Conservation (phyloP, 2,888 invertebrate genomes). For the Polydrusus pterygomalis region DNA sequence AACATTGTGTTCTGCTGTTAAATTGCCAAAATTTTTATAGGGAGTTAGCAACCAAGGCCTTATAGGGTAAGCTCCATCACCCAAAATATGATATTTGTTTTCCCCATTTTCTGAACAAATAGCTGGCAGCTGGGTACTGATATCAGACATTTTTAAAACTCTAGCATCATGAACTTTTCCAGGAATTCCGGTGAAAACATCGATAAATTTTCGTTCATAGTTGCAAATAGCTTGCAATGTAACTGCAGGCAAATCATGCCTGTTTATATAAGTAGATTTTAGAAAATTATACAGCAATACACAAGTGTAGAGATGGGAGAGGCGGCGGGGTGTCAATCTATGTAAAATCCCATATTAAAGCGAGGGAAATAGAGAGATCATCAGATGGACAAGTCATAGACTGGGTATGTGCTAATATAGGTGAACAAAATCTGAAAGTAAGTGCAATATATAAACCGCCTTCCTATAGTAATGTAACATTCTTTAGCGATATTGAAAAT, state of each 20-base stretch:
- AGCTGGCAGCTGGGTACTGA: constrained; percentile 22
- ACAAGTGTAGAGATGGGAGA: too few relatives aligned
- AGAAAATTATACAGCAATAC: too few relatives aligned
- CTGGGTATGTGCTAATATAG: too few relatives aligned
- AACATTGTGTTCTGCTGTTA: constrained; percentile 58
- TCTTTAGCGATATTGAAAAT: too few relatives aligned
- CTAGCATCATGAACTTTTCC: constrained; percentile 63
- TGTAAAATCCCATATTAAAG: too few relatives aligned
- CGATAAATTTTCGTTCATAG: constrained; percentile 58
- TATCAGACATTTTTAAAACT: constrained; percentile 59
- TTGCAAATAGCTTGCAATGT: constrained; percentile 64
- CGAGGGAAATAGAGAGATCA: too few relatives aligned
- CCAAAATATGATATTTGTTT: constrained; percentile 60
- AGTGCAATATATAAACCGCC: too few relatives aligned
- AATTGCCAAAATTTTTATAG: constrained; percentile 61
- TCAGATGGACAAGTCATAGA: too few relatives aligned
- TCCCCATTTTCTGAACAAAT: constrained; percentile 33
- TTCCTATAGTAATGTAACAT: too few relatives aligned
- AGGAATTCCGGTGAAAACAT: constrained; percentile 60
- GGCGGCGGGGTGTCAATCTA: too few relatives aligned
- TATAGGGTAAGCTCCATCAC: constrained; percentile 61
- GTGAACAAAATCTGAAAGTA: too few relatives aligned
- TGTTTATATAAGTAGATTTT: constrained; percentile 59
- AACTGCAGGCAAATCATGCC: constrained; percentile 58
- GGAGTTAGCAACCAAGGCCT: constrained; percentile 60